Evolutionary conservation across 2,113 vertebrate species (phyloP).

Genomic region (Pardalotus punctatus): DNA sequence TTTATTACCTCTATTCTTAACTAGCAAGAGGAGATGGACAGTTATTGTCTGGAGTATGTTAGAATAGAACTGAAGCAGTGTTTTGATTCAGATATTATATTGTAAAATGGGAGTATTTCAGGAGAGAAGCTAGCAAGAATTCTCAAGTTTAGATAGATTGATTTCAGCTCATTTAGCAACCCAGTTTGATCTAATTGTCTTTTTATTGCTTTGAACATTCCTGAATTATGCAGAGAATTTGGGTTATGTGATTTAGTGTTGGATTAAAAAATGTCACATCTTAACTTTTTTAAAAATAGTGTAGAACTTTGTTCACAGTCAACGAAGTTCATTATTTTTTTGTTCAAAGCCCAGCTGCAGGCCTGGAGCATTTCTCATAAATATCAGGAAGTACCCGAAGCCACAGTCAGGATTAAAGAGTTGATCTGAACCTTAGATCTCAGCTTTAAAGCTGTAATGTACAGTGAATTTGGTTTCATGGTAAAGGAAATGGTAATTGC

Average conservation of each 20-base stretch:
- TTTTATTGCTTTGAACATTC: background rate
- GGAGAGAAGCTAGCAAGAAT: background rate
- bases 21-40: background rate
- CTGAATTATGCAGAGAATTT: constrained; percentile 19
- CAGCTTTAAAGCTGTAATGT: constrained; percentile 65
- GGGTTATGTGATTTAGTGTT: background rate
- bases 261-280: constrained; percentile 17
- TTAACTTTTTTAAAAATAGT: constrained; percentile 19
- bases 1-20: background rate
- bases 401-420: constrained; percentile 72
- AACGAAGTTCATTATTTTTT: constrained; percentile 51
- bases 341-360: constrained; percentile 70
- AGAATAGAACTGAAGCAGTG: background rate
- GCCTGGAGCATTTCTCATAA: constrained; percentile 66
- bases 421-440: constrained; percentile 69
- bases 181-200: background rate
- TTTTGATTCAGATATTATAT: background rate
- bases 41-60: background rate
- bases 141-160: background rate
- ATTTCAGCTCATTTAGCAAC: constrained; percentile 3
- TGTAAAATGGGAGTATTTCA: background rate
- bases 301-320: constrained; percentile 21
- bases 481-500: constrained; percentile 70
- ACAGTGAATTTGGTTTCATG: constrained; percentile 59
- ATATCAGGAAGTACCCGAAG: constrained; percentile 73